These are phyloP conservation scores for Pteronotus mesoamericanus DNA, from an alignment of 2,797 vertebrate species.

Conservation along the genomic window DNA sequence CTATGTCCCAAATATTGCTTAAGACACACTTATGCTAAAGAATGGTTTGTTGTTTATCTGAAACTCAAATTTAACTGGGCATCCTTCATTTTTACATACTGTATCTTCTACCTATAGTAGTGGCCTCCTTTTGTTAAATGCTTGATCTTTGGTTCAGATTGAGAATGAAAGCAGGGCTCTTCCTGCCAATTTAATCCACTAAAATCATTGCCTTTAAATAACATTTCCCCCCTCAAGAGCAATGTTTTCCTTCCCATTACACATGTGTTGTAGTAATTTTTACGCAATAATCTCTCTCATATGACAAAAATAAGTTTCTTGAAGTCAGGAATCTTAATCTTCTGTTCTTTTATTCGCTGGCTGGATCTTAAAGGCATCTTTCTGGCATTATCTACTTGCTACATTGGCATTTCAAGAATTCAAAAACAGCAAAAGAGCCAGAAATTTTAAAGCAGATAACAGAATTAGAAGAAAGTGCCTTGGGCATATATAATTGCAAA, in stretches of 20 bases:
- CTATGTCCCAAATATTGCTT: background rate
- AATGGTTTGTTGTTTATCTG: background rate
- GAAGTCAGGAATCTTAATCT: slow-evolving; percentile 39
- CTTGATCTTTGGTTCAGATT: slow-evolving; percentile 3
- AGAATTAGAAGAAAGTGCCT: slow-evolving; percentile 59
- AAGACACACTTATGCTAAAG: background rate
- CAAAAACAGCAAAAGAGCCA: slow-evolving; percentile 51
- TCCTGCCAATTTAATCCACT: background rate
- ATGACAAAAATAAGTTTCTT: slow-evolving; percentile 44
- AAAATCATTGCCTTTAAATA: background rate
- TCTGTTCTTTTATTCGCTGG: slow-evolving; percentile 30
- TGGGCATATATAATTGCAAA: slow-evolving; percentile 52
- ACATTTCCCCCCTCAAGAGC: background rate
- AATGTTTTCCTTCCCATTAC: slow-evolving; percentile 30
- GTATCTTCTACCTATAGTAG: background rate
- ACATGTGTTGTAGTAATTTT: slow-evolving; percentile 18
- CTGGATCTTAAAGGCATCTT: slow-evolving; percentile 39
- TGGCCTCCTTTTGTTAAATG: background rate
- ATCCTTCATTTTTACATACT: slow-evolving; percentile 34
- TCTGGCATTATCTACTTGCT: slow-evolving; percentile 41
- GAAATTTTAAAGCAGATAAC: slow-evolving; percentile 67
- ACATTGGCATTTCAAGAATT: slow-evolving; percentile 66
- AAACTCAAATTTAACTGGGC: slow-evolving; percentile 41
- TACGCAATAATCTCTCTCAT: slow-evolving; percentile 28
- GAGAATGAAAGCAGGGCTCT: background rate